Conservation (phyloP, 2,888 invertebrate species). For the Sinodicranocentrus sp. region DNA sequence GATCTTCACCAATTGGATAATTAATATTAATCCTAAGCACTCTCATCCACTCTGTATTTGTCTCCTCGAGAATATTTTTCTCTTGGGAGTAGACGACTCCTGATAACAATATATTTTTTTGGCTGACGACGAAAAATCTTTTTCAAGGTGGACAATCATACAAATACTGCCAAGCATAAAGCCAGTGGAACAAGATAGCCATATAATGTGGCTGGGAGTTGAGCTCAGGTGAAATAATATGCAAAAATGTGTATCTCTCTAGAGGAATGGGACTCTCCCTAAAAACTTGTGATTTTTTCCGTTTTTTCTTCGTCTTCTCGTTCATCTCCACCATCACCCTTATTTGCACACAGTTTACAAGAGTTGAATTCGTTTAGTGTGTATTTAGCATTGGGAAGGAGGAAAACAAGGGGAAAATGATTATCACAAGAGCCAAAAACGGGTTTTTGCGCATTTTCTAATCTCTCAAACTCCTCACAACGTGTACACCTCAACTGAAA, state of each 20-base stretch:
- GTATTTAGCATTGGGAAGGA: conserved; percentile 11
- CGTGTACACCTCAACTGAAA: conserved; percentile 57
- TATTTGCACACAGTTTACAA: conserved; percentile 54
- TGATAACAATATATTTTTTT: neutral
- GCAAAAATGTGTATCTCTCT: conserved; percentile 31
- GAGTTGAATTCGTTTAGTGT: too few species aligned
- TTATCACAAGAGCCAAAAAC: conserved; percentile 53
- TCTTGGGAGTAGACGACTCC: too few species aligned
- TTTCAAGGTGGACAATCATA: conserved; percentile 18
- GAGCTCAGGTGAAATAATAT: conserved; percentile 53
- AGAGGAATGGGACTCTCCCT: conserved; percentile 53
- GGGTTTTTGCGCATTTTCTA: conserved; percentile 56
- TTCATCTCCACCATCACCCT: conserved; percentile 27
- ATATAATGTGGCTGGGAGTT: conserved; percentile 33
- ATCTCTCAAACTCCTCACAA: too few species aligned
- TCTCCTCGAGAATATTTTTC: too few species aligned
- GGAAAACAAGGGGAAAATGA: conserved; percentile 45
- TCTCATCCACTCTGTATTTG: neutral
- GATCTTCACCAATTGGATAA: conserved; percentile 70
- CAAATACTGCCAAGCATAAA: conserved; percentile 44
- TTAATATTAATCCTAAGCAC: conserved; percentile 68
- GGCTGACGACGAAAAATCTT: neutral
- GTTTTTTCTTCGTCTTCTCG: neutral
- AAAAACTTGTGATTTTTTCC: conserved; percentile 31
- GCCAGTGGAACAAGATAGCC: conserved; percentile 47